Conservation (phyloP, 2,113 vertebrate genomes). For the Corynorhinus townsendii region DNA sequence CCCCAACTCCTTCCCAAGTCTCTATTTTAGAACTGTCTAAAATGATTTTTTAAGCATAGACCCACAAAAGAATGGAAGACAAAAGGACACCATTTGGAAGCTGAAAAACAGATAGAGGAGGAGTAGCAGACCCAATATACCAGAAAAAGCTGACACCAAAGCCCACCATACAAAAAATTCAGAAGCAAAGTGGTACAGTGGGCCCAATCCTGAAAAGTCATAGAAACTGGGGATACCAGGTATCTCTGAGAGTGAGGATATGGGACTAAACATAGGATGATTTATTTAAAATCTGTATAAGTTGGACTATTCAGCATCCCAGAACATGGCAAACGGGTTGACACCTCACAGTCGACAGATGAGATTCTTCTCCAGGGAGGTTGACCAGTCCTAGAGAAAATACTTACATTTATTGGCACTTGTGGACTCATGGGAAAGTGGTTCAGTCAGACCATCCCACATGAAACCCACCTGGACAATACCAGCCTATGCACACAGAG, state of each 20-base stretch:
- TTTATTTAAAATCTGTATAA: not conserved
- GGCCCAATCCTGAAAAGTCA: not conserved
- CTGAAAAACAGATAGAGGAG: not conserved
- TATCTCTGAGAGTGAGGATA: not conserved
- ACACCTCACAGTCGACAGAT: not conserved
- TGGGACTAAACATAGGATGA: not conserved
- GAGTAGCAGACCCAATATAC: not conserved
- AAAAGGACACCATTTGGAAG: not conserved
- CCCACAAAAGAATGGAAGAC: not conserved
- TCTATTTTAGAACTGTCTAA: not conserved
- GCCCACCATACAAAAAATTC: not conserved
- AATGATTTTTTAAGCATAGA: not conserved
- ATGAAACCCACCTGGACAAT: not conserved
- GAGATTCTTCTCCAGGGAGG: not conserved
- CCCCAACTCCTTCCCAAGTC: not conserved
- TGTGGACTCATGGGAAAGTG: not conserved
- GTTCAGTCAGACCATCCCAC: not conserved
- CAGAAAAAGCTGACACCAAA: not conserved
- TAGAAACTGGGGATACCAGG: not conserved
- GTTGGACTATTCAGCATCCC: not conserved
- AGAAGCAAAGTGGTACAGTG: not conserved
- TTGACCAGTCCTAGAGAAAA: not conserved
- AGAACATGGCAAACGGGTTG: not conserved
- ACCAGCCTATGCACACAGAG: not conserved
- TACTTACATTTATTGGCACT: not conserved